Evolutionary conservation across 1,140 invertebrate species (phyloP).

Genomic region (Pogonomyrmex barbatus): DNA sequence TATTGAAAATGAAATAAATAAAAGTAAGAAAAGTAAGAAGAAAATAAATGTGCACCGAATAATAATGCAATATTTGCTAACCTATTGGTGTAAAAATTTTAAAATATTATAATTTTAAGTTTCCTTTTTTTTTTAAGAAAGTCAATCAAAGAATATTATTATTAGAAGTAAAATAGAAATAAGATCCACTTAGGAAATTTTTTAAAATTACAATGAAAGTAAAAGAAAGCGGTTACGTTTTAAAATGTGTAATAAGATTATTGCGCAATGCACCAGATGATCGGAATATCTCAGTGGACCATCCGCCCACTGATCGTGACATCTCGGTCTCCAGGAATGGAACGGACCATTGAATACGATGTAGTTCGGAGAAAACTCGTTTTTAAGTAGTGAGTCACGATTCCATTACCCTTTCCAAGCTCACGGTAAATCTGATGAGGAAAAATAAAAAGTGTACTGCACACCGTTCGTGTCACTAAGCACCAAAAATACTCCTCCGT

Average conservation of each 20-base stretch:
- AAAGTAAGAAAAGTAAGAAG: neutral
- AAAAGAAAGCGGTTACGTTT: slow-evolving; percentile 32
- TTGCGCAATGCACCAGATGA: slow-evolving; percentile 38
- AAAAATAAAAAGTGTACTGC: slow-evolving; percentile 20
- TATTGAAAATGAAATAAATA: slow-evolving; percentile 25
- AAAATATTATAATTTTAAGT: neutral
- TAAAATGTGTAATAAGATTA: neutral
- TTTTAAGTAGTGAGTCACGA: slow-evolving; percentile 55
- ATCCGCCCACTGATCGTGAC: slow-evolving; percentile 48
- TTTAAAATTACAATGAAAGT: slow-evolving; percentile 12
- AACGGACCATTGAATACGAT: slow-evolving; percentile 4
- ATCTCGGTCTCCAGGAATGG: slow-evolving; percentile 32
- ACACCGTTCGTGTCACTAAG: slow-evolving; percentile 29
- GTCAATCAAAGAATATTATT: no score
- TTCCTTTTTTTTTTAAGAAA: neutral
- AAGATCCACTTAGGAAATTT: neutral
- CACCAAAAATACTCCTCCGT: slow-evolving; percentile 34
- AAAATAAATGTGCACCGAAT: neutral
- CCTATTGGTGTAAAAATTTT: neutral
- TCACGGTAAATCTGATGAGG: slow-evolving; percentile 28
- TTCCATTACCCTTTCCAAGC: slow-evolving; percentile 26
- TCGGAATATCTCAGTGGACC: slow-evolving; percentile 34
- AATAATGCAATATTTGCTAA: neutral
- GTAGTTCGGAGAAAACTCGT: slow-evolving; percentile 32
- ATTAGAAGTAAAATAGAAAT: neutral